A percentile compares a stretch with the other conserved stretches of the same genome.
These are phyloP conservation scores for Bembecia ichneumoniformis DNA, from an alignment of 2,888 invertebrate genomes.

Conservation along the genomic window DNA sequence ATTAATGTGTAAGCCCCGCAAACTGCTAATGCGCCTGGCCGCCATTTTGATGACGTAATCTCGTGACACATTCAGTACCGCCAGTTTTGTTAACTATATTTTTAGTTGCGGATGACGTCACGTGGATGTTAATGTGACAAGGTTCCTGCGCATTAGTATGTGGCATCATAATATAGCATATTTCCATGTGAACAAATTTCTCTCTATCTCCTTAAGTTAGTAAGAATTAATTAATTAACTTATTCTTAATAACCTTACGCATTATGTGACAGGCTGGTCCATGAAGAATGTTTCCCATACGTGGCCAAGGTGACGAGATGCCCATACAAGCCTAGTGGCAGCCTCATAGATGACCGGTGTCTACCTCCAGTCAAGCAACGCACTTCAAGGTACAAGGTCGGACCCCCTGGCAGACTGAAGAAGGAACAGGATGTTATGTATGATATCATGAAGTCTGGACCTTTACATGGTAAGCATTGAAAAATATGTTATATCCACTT, in stretches of 20 bases:
- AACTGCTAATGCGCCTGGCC: too few relatives aligned
- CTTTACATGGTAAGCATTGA: constrained; percentile 82
- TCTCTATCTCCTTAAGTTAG: constrained; percentile 1
- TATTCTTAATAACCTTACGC: background rate
- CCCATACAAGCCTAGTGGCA: constrained; percentile 61
- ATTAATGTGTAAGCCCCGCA: too few relatives aligned
- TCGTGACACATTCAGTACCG: too few relatives aligned
- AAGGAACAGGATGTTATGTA: constrained; percentile 90
- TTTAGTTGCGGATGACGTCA: too few relatives aligned
- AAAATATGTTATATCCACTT: too few relatives aligned
- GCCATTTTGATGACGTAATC: too few relatives aligned
- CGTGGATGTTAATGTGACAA: too few relatives aligned
- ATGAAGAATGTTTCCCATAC: constrained; percentile 90
- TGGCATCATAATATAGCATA: too few relatives aligned
- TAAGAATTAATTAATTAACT: background rate
- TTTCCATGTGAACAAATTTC: too few relatives aligned
- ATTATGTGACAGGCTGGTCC: constrained; percentile 77
- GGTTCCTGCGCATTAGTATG: too few relatives aligned
- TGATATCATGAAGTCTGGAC: constrained; percentile 91
- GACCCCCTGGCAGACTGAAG: constrained; percentile 82
- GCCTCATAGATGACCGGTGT: constrained; percentile 72
- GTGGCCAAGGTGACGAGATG: constrained; percentile 75
- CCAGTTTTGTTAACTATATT: too few relatives aligned
- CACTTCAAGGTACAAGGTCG: constrained; percentile 77
- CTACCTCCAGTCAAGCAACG: constrained; percentile 61